These are phyloP conservation scores for Polia nebulosa DNA, from an alignment of 2,888 invertebrate genomes.

Conservation along the genomic window DNA sequence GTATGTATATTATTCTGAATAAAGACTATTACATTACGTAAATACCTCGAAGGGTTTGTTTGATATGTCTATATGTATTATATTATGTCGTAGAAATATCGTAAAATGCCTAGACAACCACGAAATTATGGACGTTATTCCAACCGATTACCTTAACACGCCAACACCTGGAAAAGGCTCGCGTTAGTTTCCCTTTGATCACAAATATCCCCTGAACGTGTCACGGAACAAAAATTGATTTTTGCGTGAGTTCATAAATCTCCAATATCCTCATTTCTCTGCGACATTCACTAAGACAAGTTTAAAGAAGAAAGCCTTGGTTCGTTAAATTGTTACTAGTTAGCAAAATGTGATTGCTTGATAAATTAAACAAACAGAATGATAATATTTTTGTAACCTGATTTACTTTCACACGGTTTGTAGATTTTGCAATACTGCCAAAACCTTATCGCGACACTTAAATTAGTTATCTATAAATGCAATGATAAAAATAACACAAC, in stretches of 20 bases:
- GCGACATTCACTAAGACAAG: neutral
- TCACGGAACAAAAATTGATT: conserved; percentile 13
- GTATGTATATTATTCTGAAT: too few species aligned
- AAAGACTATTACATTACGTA: neutral
- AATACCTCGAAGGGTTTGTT: neutral
- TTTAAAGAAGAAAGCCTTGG: neutral
- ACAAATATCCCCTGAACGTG: conserved; percentile 13
- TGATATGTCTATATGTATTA: neutral
- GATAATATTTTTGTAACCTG: conserved; percentile 18
- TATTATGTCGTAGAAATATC: neutral
- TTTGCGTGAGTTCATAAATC: neutral
- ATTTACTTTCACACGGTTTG: conserved; percentile 43
- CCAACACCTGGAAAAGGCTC: neutral
- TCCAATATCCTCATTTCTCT: neutral
- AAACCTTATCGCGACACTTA: conserved; percentile 52
- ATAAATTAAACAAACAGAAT: neutral
- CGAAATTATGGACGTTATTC: conserved; percentile 35
- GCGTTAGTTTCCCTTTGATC: conserved; percentile 17
- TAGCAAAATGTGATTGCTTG: neutral
- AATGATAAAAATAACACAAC: conserved; percentile 51
- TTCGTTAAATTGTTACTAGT: neutral
- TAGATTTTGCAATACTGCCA: conserved; percentile 20
- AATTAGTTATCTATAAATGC: conserved; percentile 53
- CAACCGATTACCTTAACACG: conserved; percentile 29
- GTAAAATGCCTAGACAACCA: neutral